Base-by-base conservation (phyloP, 2,888 invertebrate genomes). In the Seira musarum region DNA sequence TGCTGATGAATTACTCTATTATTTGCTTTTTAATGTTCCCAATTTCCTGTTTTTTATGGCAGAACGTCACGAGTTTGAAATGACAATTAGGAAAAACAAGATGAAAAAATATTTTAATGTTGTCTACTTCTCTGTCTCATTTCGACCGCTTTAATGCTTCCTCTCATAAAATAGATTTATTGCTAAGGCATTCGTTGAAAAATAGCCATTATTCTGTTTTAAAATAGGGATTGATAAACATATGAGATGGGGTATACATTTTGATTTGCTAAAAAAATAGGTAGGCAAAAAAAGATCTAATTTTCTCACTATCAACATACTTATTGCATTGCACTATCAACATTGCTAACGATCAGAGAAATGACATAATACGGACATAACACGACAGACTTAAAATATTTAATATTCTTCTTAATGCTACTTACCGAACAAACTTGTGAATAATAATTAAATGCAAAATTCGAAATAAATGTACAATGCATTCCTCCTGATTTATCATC, bases 121-220 rank as follows among this genome's bases (percentile, higher is more conserved):
- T 60, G 5, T 60, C 60, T 60, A 3, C 22, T 5, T 60, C 60
- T 60, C 19, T 60, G 60, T 60, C 60, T 60, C 21, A 21, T 21
- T 60, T n/a, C 21, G 21, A 21, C 60, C 60, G 60, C 60, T 2
- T 19, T 3, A 22, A 21, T 19, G 21, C 60, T 5, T 22, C 60
- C 60, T 60, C 60, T 21, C 21, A 60, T 60, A 60, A 60, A 60
- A 60, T 60, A 21, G 21, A 49, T n/a, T 40, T 40, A 60, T 60
- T 21, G 10, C 17, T 3, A 49, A 49, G 15, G 15, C 13, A 49
- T 49, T n/a, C 49, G 15, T 49, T n/a, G 6, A 49, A 8, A 49
- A 49, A n/a, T 49, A 13, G 6, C 15, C 15, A 49, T 30, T 30
- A 30, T n/a, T n/a, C n/a, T n/a, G n/a, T n/a, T n/a, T n/a, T n/a